Percentiles rank a stretch among this genome's conserved stretches.
phyloP scores from a whole-genome alignment of 2,113 vertebrate species.

The Arizona elegans region DNA sequence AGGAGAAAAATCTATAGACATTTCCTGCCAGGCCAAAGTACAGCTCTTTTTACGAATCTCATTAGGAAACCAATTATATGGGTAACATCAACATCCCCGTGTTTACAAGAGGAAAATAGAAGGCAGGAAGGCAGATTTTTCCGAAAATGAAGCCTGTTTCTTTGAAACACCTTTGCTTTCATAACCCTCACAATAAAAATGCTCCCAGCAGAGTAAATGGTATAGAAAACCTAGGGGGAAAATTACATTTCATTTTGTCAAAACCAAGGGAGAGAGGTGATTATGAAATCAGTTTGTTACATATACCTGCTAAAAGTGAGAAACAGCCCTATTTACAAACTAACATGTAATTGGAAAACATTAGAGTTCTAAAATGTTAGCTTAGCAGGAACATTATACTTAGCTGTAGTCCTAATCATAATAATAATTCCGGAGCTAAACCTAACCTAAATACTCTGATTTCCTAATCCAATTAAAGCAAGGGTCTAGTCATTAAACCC shows the following conservation, averaged over 20 bases:
- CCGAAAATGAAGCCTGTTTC: background rate
- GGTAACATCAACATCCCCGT: background rate
- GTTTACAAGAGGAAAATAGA: background rate
- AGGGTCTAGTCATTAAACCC: background rate
- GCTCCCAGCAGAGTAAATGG: background rate
- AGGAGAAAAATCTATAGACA: rapidly evolving
- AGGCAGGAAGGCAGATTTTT: background rate
- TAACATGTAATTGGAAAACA: constrained; percentile 7
- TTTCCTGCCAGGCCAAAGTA: constrained; percentile 9
- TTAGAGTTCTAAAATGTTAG: background rate
- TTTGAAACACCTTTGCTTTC: background rate
- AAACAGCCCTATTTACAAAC: constrained; percentile 32
- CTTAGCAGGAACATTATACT: background rate
- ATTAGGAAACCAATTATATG: background rate
- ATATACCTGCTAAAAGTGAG: constrained; percentile 33
- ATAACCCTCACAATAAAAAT: background rate
- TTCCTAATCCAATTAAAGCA: background rate
- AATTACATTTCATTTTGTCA: constrained; percentile 15
- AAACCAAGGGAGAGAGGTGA: constrained; percentile 33
- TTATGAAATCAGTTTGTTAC: constrained; percentile 36
- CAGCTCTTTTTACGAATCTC: background rate
- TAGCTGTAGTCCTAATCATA: background rate
- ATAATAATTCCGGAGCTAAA: background rate
- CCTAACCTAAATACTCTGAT: no score
- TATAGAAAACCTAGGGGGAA: background rate